phyloP scores from a whole-genome alignment of 1,140 invertebrate genomes.

The Formica selysi region DNA sequence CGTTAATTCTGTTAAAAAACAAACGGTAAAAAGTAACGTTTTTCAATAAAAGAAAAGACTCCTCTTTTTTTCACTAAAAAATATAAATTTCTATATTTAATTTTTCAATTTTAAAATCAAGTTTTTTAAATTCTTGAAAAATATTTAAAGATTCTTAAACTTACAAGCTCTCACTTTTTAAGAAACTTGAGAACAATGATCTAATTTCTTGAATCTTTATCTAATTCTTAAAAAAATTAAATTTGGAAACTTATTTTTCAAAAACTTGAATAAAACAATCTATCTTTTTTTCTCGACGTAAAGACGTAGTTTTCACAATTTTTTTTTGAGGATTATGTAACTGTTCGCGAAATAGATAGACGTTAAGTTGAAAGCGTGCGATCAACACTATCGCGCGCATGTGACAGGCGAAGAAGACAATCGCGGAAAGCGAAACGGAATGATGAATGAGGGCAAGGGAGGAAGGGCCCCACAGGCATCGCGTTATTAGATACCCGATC shows the following conservation, averaged over 20 bases:
- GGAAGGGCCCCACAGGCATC: conserved; percentile 62
- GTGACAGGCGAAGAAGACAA: conserved; percentile 26
- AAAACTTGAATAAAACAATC: not conserved
- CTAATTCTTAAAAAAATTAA: not conserved
- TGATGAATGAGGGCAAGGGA: conserved; percentile 51
- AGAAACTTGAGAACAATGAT: no score
- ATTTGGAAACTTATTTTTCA: not conserved
- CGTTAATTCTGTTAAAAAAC: not conserved
- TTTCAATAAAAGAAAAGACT: not conserved
- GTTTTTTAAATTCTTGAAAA: not conserved
- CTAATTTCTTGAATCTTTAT: not conserved
- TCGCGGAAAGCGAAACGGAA: conserved; percentile 10
- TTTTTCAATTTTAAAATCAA: not conserved
- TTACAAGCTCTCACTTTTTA: not conserved
- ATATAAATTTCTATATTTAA: not conserved
- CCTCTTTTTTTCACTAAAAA: not conserved
- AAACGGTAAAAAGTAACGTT: not conserved
- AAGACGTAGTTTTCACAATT: not conserved
- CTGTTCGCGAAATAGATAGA: not conserved
- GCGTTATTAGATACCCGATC: conserved; percentile 82
- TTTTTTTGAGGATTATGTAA: no score
- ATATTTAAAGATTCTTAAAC: not conserved
- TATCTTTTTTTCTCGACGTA: not conserved
- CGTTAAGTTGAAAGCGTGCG: not conserved
- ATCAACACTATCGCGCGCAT: conserved; percentile 25